These are phyloP conservation scores for Drosophila miranda DNA, from an alignment of 1,140 invertebrate species.

Conservation along the genomic window DNA sequence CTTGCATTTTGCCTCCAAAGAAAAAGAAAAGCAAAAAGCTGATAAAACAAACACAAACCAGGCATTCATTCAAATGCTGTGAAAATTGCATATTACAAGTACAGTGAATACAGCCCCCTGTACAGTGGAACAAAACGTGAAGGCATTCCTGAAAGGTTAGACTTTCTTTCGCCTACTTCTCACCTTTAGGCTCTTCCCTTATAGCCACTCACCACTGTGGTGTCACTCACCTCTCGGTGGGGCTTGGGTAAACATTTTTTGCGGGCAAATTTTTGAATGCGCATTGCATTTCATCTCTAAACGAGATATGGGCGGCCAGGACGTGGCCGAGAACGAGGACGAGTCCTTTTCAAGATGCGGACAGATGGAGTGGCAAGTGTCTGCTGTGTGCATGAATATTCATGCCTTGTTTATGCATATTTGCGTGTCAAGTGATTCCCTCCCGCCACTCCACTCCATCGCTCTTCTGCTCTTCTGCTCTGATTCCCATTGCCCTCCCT, in stretches of 20 bases:
- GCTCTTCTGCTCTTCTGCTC: slow-evolving; percentile 28
- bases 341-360: slow-evolving; percentile 63
- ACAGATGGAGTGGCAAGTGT: slow-evolving; percentile 21
- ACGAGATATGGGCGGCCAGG: slow-evolving; percentile 62
- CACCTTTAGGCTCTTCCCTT: too few relatives aligned
- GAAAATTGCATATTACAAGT: slow-evolving; percentile 61
- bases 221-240: slow-evolving; percentile 33
- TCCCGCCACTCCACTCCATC: slow-evolving; percentile 6
- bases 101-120: too few relatives aligned
- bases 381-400: slow-evolving; percentile 72
- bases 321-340: slow-evolving; percentile 26
- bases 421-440: slow-evolving; percentile 79
- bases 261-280: slow-evolving; percentile 69
- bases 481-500: slow-evolving; percentile 26
- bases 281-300: slow-evolving; percentile 82
- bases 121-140: too few relatives aligned
- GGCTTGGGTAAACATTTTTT: slow-evolving; percentile 61
- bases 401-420: slow-evolving; percentile 81
- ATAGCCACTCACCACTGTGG: slow-evolving; percentile 12
- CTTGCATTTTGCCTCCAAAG: slow-evolving; percentile 32
- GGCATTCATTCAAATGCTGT: slow-evolving; percentile 62
- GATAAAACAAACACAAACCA: slow-evolving; percentile 34
- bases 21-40: slow-evolving; percentile 32
- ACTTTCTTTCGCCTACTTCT: too few relatives aligned
- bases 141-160: too few relatives aligned